Evolutionary conservation across 2,888 invertebrate species (phyloP).

Genomic region (Melolontha melolontha): DNA sequence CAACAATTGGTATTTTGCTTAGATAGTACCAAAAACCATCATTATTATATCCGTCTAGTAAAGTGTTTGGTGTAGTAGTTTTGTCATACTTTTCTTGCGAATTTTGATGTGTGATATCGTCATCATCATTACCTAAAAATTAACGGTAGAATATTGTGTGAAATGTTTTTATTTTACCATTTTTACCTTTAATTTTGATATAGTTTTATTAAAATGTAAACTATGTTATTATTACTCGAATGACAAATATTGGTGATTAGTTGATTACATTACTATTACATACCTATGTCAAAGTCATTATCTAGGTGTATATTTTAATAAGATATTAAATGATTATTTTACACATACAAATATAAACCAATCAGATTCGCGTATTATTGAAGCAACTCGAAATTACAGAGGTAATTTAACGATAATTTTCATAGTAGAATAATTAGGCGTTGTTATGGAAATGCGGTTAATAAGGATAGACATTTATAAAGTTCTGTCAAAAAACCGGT

Average conservation of each 20-base stretch:
- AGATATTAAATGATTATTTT: no score
- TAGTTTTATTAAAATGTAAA: neutral
- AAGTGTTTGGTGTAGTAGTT: neutral
- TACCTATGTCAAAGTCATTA: no score
- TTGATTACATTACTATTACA: neutral
- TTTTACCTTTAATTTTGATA: constrained; percentile 27
- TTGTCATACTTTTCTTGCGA: constrained; percentile 19
- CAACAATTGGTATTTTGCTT: constrained; percentile 48
- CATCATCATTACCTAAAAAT: constrained; percentile 23
- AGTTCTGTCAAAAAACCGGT: no score
- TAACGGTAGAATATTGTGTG: neutral
- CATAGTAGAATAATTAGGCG: no score
- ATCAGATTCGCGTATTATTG: no score
- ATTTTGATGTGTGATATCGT: constrained; percentile 5
- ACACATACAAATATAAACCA: no score
- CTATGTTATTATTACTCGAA: neutral
- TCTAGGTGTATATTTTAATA: no score
- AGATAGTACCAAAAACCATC: constrained; percentile 47
- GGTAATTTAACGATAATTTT: no score
- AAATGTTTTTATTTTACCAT: constrained; percentile 8
- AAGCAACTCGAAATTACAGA: no score
- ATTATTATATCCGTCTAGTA: constrained; percentile 15
- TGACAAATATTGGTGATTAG: no score
- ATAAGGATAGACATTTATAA: no score
- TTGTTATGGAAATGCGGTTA: no score